Evolutionary conservation across 2,113 vertebrate genomes (phyloP).

Genomic region (Prochilodus magdalenae): DNA sequence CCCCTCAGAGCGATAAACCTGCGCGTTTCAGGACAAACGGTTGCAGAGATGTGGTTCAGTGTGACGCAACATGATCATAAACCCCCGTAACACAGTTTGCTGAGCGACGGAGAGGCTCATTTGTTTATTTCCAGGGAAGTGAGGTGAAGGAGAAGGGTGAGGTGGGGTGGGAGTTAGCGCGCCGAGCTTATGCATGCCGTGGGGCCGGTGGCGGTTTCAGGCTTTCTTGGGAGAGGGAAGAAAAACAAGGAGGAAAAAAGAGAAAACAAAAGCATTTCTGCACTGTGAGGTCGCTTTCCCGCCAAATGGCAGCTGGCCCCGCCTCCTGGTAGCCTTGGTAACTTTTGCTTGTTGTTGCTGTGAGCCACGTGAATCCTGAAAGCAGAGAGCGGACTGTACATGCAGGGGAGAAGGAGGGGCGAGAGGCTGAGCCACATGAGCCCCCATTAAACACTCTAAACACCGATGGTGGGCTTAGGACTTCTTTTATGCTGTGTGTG

Average conservation of each 20-base stretch:
- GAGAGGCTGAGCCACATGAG: too few species aligned
- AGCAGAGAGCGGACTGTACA: slow-evolving; percentile 46
- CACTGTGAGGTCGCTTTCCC: slow-evolving; percentile 48
- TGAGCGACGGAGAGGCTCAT: slow-evolving; percentile 14
- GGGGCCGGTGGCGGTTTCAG: slow-evolving; percentile 17
- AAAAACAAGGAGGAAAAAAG: neutral
- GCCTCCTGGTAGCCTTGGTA: slow-evolving; percentile 58
- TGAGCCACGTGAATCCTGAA: slow-evolving; percentile 56
- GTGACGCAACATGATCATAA: slow-evolving; percentile 19
- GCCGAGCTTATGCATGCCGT: neutral
- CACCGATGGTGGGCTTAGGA: too few species aligned
- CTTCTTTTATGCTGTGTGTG: too few species aligned
- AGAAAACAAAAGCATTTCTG: slow-evolving; percentile 39
- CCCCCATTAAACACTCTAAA: too few species aligned
- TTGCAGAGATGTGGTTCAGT: neutral
- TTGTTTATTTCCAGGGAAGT: neutral
- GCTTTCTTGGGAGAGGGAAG: neutral
- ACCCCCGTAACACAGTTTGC: slow-evolving; percentile 5
- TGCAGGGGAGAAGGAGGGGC: neutral
- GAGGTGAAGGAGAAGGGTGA: neutral
- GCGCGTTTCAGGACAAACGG: neutral
- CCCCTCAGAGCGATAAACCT: slow-evolving; percentile 11
- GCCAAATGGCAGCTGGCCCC: slow-evolving; percentile 54
- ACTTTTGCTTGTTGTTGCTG: slow-evolving; percentile 54
- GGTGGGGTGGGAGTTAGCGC: neutral